Percentiles rank a stretch among this genome's conserved stretches.
Conservation (phyloP, 1,140 invertebrate genomes). For the Eufriesea mexicana region DNA sequence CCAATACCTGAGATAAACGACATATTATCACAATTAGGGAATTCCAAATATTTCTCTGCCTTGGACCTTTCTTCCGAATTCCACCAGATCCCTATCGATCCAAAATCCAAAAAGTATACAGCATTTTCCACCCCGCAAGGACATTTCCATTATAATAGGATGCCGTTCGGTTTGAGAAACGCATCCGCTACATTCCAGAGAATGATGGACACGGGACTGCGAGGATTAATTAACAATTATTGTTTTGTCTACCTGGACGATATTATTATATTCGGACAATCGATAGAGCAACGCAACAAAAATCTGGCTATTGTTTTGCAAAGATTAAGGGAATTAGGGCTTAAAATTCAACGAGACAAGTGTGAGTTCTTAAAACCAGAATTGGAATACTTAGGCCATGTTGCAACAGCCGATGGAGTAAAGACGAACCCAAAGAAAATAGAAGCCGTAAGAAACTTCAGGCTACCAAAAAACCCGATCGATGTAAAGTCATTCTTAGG, state of each 20-base stretch:
- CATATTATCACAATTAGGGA: background rate
- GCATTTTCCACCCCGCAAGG: background rate
- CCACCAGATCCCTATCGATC: background rate
- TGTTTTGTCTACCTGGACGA: background rate
- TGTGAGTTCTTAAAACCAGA: background rate
- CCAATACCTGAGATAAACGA: background rate
- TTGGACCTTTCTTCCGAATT: background rate
- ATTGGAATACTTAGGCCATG: background rate
- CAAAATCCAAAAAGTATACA: background rate
- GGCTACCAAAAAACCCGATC: background rate
- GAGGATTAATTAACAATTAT: background rate
- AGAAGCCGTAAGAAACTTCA: background rate
- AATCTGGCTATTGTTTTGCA: background rate
- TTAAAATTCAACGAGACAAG: background rate
- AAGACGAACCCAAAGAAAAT: constrained; percentile 5
- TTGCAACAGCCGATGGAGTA: background rate
- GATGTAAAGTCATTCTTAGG: constrained; percentile 10
- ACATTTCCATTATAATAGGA: background rate
- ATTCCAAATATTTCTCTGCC: background rate
- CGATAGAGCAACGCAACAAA: background rate
- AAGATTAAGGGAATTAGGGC: background rate
- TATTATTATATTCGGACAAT: background rate
- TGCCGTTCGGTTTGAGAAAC: background rate
- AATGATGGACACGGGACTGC: background rate
- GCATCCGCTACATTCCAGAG: background rate